Base-by-base conservation (phyloP, 1,140 invertebrate species). In the Calycopis cecrops region DNA sequence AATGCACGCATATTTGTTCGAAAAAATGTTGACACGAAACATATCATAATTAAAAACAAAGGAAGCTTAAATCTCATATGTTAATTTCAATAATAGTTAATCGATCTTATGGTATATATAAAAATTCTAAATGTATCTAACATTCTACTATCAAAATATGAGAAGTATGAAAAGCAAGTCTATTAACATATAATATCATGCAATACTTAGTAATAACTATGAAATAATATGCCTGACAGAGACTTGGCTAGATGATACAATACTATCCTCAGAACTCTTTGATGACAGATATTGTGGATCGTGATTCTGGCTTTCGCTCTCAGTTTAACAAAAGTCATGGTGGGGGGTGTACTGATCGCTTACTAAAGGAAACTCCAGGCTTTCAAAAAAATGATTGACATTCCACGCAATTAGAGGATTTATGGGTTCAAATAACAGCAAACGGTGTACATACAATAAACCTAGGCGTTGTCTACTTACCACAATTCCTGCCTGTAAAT, bases 21-120 rank as follows among this genome's bases (percentile, higher is more conserved):
- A 50, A 50, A 37, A 35, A 16, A n/a, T 10, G 2, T 4, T 2
- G 34, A 50, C 12, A 33, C 48, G 12, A 18, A 28, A 34, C 14
- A 34, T 7, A 35, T 50, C 1, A 1, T 34, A 1, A 35, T 50
- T 14, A 50, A 16, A 35, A 16, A 50, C 34, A 14, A 33, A 11
- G 34, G 34, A 11, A 50, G 48, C 33, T 10, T 50, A 12, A 11
- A 35, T 14, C 48, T 50, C n/a, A 50, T 50, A 38, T 12, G 10
- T 11, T 38, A 38, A n/a, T 38, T 11, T 8, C 37, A 38, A 28
- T 28, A 3, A 28, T 28, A 28, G 2, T 28, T 28, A 28, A 3
- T 3, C 2, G 21, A 28, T 28, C 21, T 28, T 28, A 28, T 28
- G 21, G 21, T 28, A 28, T 28, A 28, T 28, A 28, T 3, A 28